phyloP scores from a whole-genome alignment of 1,140 invertebrate species.

The Lasioglossum albipes region DNA sequence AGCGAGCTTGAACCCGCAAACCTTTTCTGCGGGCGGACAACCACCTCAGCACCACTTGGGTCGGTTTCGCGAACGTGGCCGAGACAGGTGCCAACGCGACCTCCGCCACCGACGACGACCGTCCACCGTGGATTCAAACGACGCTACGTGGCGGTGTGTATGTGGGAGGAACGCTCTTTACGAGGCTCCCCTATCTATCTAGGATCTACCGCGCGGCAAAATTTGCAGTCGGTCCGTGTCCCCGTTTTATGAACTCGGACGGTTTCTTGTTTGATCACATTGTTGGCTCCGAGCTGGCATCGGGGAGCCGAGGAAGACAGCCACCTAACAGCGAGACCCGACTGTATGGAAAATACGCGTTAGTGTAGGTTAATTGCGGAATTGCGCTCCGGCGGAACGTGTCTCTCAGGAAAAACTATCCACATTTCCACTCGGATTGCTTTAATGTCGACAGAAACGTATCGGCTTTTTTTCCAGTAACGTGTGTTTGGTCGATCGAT shows the following conservation, averaged over 20 bases:
- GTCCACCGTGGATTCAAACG: conserved; percentile 5
- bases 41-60: neutral
- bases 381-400: too few relatives aligned
- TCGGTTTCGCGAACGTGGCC: conserved; percentile 27
- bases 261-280: neutral
- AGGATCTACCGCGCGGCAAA: neutral
- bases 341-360: too few relatives aligned
- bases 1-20: conserved; percentile 4
- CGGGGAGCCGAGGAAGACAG: too few relatives aligned
- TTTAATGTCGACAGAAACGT: too few relatives aligned
- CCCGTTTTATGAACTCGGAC: neutral
- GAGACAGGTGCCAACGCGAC: neutral
- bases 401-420: too few relatives aligned
- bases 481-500: too few relatives aligned
- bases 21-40: neutral
- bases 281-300: neutral
- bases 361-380: too few relatives aligned
- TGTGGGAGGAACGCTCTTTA: neutral
- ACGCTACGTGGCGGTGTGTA: too few relatives aligned
- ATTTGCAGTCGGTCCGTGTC: neutral
- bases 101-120: neutral
- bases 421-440: too few relatives aligned
- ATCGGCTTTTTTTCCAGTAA: too few relatives aligned
- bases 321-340: too few relatives aligned
- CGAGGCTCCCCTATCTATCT: neutral